These are phyloP conservation scores for Cosmia pyralina DNA, from an alignment of 2,888 invertebrate species.

Conservation along the genomic window DNA sequence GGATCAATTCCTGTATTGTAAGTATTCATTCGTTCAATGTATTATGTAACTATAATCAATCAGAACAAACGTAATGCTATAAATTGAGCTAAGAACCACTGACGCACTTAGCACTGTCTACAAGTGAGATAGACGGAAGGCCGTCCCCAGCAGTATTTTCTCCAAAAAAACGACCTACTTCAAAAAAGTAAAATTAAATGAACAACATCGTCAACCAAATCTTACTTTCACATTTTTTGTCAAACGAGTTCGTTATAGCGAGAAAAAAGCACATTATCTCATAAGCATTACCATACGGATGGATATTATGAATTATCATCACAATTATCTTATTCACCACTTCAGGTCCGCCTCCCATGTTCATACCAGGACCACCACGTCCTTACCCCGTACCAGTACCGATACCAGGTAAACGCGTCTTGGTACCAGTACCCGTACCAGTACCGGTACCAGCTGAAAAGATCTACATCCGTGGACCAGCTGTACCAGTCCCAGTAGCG, in stretches of 20 bases:
- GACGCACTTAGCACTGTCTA: neutral
- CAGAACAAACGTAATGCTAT: neutral
- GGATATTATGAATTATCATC: neutral
- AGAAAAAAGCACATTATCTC: neutral
- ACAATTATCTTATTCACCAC: conserved; percentile 9
- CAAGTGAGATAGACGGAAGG: neutral
- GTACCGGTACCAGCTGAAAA: conserved; percentile 73
- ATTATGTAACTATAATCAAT: neutral
- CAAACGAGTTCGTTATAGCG: neutral
- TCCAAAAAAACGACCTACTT: neutral
- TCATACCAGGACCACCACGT: conserved; percentile 81
- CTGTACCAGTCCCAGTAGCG: conserved; percentile 75
- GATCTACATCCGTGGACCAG: conserved; percentile 71
- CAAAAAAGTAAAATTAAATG: neutral
- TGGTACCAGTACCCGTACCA: conserved; percentile 75
- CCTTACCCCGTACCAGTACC: conserved; percentile 83
- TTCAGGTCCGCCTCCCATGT: conserved; percentile 78
- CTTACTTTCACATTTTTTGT: neutral
- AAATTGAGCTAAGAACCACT: conserved; percentile 18
- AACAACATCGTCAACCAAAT: neutral
- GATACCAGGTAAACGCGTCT: conserved; percentile 76
- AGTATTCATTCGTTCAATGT: conserved; percentile 33
- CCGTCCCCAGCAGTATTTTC: too few species aligned
- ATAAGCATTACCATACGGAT: neutral
- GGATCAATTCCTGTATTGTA: conserved; percentile 54